A percentile compares a stretch with the other conserved stretches of the same genome.
phyloP scores from a whole-genome alignment of 2,888 invertebrate genomes.

The Merodon equestris region DNA sequence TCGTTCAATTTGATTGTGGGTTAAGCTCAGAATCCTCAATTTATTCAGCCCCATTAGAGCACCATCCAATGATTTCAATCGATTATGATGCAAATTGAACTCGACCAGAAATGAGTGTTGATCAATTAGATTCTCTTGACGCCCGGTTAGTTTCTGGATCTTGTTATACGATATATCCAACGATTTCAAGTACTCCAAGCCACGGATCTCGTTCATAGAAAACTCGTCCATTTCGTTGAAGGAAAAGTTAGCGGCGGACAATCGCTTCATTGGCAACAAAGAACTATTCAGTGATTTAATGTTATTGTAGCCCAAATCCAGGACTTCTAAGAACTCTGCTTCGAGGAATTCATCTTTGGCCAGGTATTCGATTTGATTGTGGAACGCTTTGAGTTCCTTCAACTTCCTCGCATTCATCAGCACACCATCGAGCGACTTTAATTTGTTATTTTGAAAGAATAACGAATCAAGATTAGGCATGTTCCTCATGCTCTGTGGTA shows the following conservation, averaged over 20 bases:
- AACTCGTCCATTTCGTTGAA: constrained; percentile 88
- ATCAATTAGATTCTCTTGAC: constrained; percentile 88
- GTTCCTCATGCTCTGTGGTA: constrained; percentile 86
- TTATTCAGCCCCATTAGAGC: constrained; percentile 88
- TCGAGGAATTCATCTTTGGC: constrained; percentile 88
- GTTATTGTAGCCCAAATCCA: constrained; percentile 87
- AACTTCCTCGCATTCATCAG: constrained; percentile 85
- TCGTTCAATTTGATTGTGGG: constrained; percentile 86
- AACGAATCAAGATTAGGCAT: constrained; percentile 85
- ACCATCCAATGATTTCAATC: constrained; percentile 85
- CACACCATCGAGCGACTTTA: constrained; percentile 85
- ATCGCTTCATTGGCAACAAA: constrained; percentile 83
- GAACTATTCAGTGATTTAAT: constrained; percentile 87
- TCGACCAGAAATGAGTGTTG: constrained; percentile 86
- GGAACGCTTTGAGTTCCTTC: constrained; percentile 84
- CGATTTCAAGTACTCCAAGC: constrained; percentile 84
- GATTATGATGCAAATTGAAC: constrained; percentile 87
- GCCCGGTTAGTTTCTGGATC: constrained; percentile 84
- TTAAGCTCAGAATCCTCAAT: constrained; percentile 85
- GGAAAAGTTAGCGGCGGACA: constrained; percentile 86
- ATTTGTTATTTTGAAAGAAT: constrained; percentile 86
- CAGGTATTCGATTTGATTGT: constrained; percentile 87
- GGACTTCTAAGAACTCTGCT: constrained; percentile 84
- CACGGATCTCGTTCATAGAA: constrained; percentile 88
- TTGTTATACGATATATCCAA: constrained; percentile 89